Base-by-base conservation (phyloP, 2,797 vertebrate genomes). In the Silurus lanzhouensis region DNA sequence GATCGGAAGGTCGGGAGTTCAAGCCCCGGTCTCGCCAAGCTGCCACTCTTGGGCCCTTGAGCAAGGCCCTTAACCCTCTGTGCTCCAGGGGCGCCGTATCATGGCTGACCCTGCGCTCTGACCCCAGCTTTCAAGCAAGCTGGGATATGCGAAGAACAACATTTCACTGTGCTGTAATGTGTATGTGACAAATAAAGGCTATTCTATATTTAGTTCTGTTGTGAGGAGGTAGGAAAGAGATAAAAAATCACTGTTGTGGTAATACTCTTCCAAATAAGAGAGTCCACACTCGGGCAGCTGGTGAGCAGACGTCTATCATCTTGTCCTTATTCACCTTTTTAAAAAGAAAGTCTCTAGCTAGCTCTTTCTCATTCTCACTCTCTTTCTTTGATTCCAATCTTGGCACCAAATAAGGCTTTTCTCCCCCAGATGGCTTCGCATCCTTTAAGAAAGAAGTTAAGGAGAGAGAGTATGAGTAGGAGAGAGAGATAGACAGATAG, bases 301-400 rank as follows among this genome's bases (percentile, higher is more conserved):
- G 84, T n/a, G 79, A 87, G 48, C 90, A 90, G 89, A 90, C 88
- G 52, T 82, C 70, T 82, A 77, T 70, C 48, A 9, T 68, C 72
- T 25, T 64, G 55, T 79, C 81, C 55, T 48, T 78, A 78, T 63
- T 61, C 86, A 66, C 80, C 84, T 63, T 77, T 84, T 83, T 83
- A 68, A 78, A 68, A 83, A 82, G 74, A 83, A 78, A 55, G 72
- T 58, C 87, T 88, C 78, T 55, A 66, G 60, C 70, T 78, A 86
- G 81, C 83, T 2, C 81, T 78, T 84, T 66, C 78, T 82, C 71
- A 5, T 64, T 22, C 84, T 66, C 38, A 38, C 27, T 4, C 31
- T 86, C 70, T 87, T 80, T 78, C 83, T 89, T 88, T 90, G 87
- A 90, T 88, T 90, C 76, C 82, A 85, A 76, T 88, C 87, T 90